Conservation (phyloP, 2,113 vertebrate genomes). For the Origma solitaria region DNA sequence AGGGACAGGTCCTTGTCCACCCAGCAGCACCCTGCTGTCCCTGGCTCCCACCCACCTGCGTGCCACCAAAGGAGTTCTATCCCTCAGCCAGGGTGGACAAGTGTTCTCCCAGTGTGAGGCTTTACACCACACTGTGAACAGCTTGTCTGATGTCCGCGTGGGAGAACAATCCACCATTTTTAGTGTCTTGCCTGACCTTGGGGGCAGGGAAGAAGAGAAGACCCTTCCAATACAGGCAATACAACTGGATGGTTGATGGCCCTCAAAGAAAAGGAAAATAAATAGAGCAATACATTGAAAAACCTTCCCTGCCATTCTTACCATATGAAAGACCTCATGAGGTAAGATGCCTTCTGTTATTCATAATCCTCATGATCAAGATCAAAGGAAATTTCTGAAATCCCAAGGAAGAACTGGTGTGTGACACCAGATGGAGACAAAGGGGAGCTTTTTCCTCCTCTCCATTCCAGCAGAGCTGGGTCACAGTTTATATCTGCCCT, state of each 20-base stretch:
- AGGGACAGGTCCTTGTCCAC: accelerated
- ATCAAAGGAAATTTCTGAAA: not conserved
- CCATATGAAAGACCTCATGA: accelerated
- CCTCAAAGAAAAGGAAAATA: not conserved
- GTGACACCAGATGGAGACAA: not conserved
- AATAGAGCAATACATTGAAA: not conserved
- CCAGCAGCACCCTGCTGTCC: not conserved
- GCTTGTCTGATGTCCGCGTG: not conserved
- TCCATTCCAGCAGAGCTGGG: not conserved
- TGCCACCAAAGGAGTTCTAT: accelerated
- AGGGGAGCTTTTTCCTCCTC: not conserved
- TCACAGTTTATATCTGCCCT: not conserved
- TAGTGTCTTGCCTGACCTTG: not conserved
- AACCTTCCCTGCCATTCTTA: not conserved
- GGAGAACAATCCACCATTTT: slow-evolving; percentile 45
- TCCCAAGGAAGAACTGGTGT: not conserved
- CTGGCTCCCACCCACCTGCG: accelerated
- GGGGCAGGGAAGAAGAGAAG: not conserved
- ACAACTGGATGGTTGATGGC: not conserved
- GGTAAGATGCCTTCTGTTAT: not conserved
- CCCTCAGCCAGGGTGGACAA: not conserved
- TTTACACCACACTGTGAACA: not conserved
- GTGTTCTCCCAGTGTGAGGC: not conserved
- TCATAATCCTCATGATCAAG: not conserved
- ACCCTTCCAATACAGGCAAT: not conserved